Evolutionary conservation across 2,888 invertebrate genomes (phyloP), one percentile per base, ranked within the genome.

Genomic region (Platycnemis pennipes): DNA sequence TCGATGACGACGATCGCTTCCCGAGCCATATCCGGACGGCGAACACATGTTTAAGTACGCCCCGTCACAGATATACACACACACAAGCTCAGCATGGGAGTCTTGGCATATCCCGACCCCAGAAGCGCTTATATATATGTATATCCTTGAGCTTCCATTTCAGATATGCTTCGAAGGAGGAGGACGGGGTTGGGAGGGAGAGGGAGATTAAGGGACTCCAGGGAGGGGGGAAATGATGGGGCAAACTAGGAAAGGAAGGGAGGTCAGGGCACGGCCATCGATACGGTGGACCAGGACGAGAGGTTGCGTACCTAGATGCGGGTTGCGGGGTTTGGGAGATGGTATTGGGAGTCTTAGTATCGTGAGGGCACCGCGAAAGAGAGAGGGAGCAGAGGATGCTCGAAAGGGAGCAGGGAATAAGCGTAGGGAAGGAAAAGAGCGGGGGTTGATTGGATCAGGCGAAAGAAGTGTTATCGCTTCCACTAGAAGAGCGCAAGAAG

Each of bases 31-130:
- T 91, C 91, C 63, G 91, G 91, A 89, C 89, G 42, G 37, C 63
- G 89, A 91, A 91, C 91, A 91, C 91, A 91, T 91, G 91, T 63
- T 91, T 91, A 91, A 91, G 63, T 63, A n/a, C 87, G 44, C 44
- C 19, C 31, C 56, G 53, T 11, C 53, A 56, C 89, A 42, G 56
- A 56, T 56, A 37, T 37, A 37, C 89, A 56, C 26, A 89, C n/a
- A 77, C 11, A 26, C 37, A 31, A 13, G 13, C 77, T 5, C 0
- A 63, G 26, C 19, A 63, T 22, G 37, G 26, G 53, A 53, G 53
- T 37, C 88, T 31, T 31, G 49, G 49, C 37, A 44, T 89, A 89
- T 49, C 53, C 37, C 89, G 56, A n/a, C n/a, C 49, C 37, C 31
- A 77, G 31, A 37, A 4, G 16, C 31, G 77, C 37, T 37, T 77